Base-by-base conservation (phyloP, 2,797 vertebrate species). In the Molossus molossus region DNA sequence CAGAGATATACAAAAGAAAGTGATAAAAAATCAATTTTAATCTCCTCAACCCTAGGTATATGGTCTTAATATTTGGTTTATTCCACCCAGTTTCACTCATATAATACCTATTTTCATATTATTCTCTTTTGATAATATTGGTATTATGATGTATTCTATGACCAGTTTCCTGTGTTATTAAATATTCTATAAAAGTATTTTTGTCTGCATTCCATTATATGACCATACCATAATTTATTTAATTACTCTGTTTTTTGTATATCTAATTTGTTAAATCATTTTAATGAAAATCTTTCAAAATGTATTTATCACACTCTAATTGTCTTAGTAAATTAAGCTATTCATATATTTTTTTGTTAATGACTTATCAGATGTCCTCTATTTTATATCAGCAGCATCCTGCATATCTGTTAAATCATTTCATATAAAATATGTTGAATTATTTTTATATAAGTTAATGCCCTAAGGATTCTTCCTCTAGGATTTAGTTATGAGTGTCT, bases 381-480 rank as follows among this genome's bases (percentile, higher is more conserved):
- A 0, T 65, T 33, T 40, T 85, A n/a, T 81, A n/a, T 85, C 12
- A 73, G 50, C 18, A 84, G 20, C 21, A 64, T 76, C 20, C 11
- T 92, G 33, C 57, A 5, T 87, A 64, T 77, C 37, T 84, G 37
- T 88, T 93, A 57, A 40, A 69, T 64, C 87, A 72, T 82, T 94
- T 94, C 45, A 57, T 88, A 60, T 29, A 4, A 15, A 83, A 5
- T 81, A 33, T 87, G 18, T 86, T 90, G 64, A 50, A 75, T 69
- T 92, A 65, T 82, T 93, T 93, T 88, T 55, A 94, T 90, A 92
- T 94, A 95, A 87, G 15, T 57, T 76, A 77, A 37, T 25, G 18
- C 33, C 23, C 57, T 57, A 1, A 18, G 64, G 9, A 70, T 50
- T 8, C 55, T 40, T 60, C 8, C 45, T 87, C 20, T 64, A 92